These are phyloP conservation scores for Hippocampus comes DNA, from an alignment of 2,113 vertebrate genomes.

Conservation along the genomic window DNA sequence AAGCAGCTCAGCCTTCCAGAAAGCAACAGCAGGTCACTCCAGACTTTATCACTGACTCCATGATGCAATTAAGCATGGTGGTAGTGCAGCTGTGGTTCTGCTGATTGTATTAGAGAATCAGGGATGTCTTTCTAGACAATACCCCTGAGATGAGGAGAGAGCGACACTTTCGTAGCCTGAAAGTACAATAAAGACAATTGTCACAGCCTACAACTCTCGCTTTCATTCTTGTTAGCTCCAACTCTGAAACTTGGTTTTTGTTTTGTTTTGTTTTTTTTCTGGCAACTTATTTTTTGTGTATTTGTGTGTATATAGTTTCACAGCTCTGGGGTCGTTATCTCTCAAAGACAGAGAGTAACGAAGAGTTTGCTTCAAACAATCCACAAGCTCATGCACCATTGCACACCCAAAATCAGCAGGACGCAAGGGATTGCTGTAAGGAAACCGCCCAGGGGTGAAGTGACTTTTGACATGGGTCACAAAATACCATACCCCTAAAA, in stretches of 20 bases:
- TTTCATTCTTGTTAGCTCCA: conserved; percentile 15
- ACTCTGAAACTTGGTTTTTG: conserved; percentile 25
- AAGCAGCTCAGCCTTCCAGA: conserved; percentile 55
- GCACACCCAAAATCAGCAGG: conserved; percentile 51
- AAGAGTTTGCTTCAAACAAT: conserved; percentile 38
- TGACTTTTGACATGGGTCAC: conserved; percentile 66
- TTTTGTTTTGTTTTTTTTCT: conserved; percentile 3
- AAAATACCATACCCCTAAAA: conserved; percentile 52
- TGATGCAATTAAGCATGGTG: conserved; percentile 66
- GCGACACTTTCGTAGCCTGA: conserved; percentile 32
- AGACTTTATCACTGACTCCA: conserved; percentile 67
- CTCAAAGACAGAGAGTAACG: conserved; percentile 31
- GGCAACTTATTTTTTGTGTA: neutral
- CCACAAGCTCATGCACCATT: conserved; percentile 17
- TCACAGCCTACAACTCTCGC: conserved; percentile 34
- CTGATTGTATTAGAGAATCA: conserved; percentile 64
- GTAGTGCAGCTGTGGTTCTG: conserved; percentile 65
- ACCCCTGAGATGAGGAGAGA: conserved; percentile 49
- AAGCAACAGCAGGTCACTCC: conserved; percentile 60
- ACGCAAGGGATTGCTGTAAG: conserved; percentile 37
- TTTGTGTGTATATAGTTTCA: conserved; percentile 30
- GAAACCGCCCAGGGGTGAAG: conserved; percentile 30
- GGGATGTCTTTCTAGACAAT: conserved; percentile 61
- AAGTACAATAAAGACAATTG: conserved; percentile 54
- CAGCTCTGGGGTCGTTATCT: conserved; percentile 47